These are phyloP conservation scores for Alentia gelatinosa DNA, from an alignment of 2,888 invertebrate species.

Conservation along the genomic window DNA sequence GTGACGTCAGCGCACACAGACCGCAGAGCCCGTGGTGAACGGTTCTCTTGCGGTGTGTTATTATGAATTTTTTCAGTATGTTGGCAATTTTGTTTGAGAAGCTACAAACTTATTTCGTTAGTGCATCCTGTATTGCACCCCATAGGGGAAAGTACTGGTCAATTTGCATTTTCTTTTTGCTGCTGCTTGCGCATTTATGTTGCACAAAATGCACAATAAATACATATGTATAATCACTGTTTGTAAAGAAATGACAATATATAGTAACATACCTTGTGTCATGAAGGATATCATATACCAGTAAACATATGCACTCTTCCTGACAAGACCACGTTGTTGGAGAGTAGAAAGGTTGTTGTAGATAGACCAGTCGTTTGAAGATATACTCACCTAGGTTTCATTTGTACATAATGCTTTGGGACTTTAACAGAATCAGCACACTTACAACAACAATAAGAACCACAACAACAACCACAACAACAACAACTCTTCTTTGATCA, in stretches of 20 bases:
- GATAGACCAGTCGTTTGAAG: conserved; percentile 15
- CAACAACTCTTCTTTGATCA: not conserved
- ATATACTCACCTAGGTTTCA: conserved; percentile 5
- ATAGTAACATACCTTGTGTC: conserved; percentile 5
- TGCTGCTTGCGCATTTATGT: conserved; percentile 47
- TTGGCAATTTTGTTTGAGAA: not conserved
- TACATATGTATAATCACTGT: conserved; percentile 26
- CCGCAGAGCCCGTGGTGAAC: not conserved
- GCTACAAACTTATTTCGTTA: not conserved
- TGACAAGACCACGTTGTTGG: not conserved
- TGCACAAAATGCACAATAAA: conserved; percentile 39
- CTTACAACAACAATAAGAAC: not conserved
- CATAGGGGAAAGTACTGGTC: not conserved
- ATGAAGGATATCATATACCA: not conserved
- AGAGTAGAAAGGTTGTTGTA: not conserved
- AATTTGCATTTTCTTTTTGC: conserved; percentile 25
- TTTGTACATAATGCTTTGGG: not conserved
- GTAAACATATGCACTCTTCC: conserved; percentile 2
- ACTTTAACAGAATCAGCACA: not conserved
- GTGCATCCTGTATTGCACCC: conserved; percentile 6
- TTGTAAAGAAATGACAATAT: conserved; percentile 13
- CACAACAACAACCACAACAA: too few species aligned
- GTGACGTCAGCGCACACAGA: conserved; percentile 6
- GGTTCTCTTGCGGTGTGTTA: not conserved
- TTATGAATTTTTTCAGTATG: not conserved